Base-by-base conservation (phyloP, 2,113 vertebrate species). In the Xiphophorus maculatus region DNA sequence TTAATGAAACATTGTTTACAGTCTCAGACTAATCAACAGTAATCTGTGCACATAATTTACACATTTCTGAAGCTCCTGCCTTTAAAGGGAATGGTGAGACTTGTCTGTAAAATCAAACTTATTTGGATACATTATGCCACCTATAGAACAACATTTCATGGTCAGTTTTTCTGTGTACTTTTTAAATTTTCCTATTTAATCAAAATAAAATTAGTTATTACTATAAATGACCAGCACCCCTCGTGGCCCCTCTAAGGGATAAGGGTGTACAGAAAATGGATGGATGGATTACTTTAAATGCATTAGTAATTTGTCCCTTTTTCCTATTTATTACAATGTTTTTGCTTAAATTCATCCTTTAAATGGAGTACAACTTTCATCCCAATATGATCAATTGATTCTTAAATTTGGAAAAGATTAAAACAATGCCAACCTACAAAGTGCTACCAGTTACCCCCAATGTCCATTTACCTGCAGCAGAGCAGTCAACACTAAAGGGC, bases 1-100 rank as follows among this genome's bases (percentile, higher is more conserved):
- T 89, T 89, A 91, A 88, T 81, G 77, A 91, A 40, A 14, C 78
- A 88, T 73, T 86, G 84, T 88, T 84, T 79, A 76, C 63, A 48
- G 79, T 80, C 69, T 60, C 65, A 79, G 74, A 78, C 84, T 64
- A 40, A 67, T 74, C 71, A 67, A 25, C 63, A 63, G 75, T 32
- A 68, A 66, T 64, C 32, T 62, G 67, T 78, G 81, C 61, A 40
- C 22, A 28, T 64, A 65, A 35, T 30, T 69, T 70, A 61, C 4
- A n/a, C 72, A 66, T 66, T 28, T 71, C 66, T 42, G 58, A 76
- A 87, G 67, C 71, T 72, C 4, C 66, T 54, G 69, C 65, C 74
- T 78, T 81, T 54, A 77, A 48, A 48, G 14, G 15, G 15, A 19
- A 17, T 17, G 19, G 44, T 5, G 4, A 19, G 14, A 6, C 44